A percentile compares a stretch with the other conserved stretches of the same genome.
phyloP scores from a whole-genome alignment of 2,888 invertebrate species.

The Chrysomela aeneicollis region DNA sequence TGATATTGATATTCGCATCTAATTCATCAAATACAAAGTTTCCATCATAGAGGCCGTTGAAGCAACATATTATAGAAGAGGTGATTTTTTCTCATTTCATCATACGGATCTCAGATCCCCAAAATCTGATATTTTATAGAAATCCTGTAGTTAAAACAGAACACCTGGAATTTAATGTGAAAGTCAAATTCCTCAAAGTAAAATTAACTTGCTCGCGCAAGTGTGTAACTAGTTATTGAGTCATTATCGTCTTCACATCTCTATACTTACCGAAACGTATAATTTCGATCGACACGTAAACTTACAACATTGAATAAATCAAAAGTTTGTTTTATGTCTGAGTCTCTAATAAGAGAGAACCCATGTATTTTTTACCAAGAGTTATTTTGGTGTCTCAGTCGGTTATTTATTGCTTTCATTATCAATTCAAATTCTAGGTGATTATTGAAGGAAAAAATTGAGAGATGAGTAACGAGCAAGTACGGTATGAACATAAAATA shows the following conservation, averaged over 20 bases:
- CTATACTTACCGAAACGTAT: conserved; percentile 33
- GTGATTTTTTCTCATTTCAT: too few relatives aligned
- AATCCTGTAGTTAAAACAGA: too few relatives aligned
- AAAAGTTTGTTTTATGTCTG: conserved; percentile 29
- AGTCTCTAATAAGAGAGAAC: conserved; percentile 32
- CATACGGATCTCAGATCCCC: too few relatives aligned
- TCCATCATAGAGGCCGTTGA: too few relatives aligned
- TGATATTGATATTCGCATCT: too few relatives aligned
- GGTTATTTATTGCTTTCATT: conserved; percentile 26
- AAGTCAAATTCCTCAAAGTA: conserved; percentile 31
- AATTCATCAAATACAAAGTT: too few relatives aligned
- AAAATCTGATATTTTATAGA: too few relatives aligned
- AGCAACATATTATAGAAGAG: too few relatives aligned
- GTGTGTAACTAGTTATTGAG: conserved; percentile 36
- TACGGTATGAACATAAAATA: too few relatives aligned
- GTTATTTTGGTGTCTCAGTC: conserved; percentile 33
- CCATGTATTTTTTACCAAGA: conserved; percentile 22
- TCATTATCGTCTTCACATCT: conserved; percentile 36
- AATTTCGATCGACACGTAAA: conserved; percentile 35
- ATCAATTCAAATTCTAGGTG: conserved; percentile 11
- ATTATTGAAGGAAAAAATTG: neutral
- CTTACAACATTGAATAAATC: conserved; percentile 34
- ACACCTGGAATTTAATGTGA: too few relatives aligned
- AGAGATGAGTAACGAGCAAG: too few relatives aligned
- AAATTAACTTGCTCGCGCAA: conserved; percentile 18